Conservation (phyloP, 2,888 invertebrate species). For the Caenorhabditis sp. region DNA sequence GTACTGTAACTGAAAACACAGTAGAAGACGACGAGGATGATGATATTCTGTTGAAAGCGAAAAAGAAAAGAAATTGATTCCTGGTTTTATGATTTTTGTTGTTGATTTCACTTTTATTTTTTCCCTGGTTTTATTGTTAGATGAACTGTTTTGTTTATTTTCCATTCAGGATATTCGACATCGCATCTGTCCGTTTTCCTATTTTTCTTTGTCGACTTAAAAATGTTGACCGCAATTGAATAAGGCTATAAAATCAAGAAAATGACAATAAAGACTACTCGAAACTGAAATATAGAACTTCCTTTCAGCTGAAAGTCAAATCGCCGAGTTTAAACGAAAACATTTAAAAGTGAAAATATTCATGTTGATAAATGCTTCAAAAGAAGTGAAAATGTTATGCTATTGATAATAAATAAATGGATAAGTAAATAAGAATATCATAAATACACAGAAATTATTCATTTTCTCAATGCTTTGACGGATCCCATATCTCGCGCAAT, state of each 20-base stretch:
- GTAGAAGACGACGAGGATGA: slow-evolving; percentile 2
- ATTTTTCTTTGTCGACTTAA: too few relatives aligned
- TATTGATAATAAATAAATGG: not conserved
- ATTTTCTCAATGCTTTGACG: slow-evolving; percentile 5
- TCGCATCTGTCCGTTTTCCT: too few relatives aligned
- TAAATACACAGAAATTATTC: not conserved
- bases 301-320: too few relatives aligned
- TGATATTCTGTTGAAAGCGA: slow-evolving; percentile 6
- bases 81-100: not conserved
- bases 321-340: too few relatives aligned
- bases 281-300: too few relatives aligned
- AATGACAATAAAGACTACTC: too few relatives aligned
- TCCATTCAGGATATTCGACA: too few relatives aligned
- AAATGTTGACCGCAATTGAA: too few relatives aligned
- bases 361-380: too few relatives aligned
- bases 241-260: too few relatives aligned
- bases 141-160: not conserved
- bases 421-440: not conserved
- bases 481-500: slow-evolving; percentile 37
- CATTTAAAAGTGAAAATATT: too few relatives aligned
- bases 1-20: not conserved
- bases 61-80: slow-evolving; percentile 8
- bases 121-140: not conserved
- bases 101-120: slow-evolving; percentile 11
- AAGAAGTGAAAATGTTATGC: not conserved